phyloP scores from a whole-genome alignment of 2,113 vertebrate genomes.

The Cyprinodon brontotheroides region DNA sequence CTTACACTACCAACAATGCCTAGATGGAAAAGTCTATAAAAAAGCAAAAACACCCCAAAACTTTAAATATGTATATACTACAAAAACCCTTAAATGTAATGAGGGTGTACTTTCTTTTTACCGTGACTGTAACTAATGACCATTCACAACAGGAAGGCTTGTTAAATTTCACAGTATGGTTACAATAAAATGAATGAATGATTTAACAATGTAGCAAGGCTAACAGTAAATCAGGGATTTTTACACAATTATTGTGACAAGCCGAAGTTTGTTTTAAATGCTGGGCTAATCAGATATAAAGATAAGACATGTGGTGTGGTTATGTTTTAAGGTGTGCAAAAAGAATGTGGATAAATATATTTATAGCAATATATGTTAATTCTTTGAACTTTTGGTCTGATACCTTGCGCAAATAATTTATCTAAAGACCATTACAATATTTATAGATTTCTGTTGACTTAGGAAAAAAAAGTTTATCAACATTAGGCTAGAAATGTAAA shows the following conservation, averaged over 20 bases:
- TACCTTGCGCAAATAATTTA: not conserved
- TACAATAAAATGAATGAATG: constrained; percentile 2
- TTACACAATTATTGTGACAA: not conserved
- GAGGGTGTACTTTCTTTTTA: not conserved
- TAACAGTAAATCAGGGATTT: not conserved
- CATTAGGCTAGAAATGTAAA: not conserved
- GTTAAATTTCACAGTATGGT: not conserved
- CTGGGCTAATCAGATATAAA: not conserved
- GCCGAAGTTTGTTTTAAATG: not conserved
- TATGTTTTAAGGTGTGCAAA: not conserved
- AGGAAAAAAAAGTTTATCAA: not conserved
- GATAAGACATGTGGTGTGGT: not conserved
- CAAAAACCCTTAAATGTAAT: not conserved
- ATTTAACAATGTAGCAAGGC: constrained; percentile 1
- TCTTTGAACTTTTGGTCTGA: not conserved
- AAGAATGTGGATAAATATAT: too few relatives aligned
- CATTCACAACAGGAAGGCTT: not conserved
- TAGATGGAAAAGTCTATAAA: not conserved
- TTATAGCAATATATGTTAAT: too few relatives aligned
- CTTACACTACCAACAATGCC: not conserved
- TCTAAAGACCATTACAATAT: not conserved
- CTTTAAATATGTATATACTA: not conserved
- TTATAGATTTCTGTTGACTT: not conserved
- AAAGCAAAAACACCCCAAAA: not conserved
- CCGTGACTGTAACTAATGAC: not conserved